Evolutionary conservation across 1,140 invertebrate species (phyloP).

Genomic region (Scaptomyza montana): DNA sequence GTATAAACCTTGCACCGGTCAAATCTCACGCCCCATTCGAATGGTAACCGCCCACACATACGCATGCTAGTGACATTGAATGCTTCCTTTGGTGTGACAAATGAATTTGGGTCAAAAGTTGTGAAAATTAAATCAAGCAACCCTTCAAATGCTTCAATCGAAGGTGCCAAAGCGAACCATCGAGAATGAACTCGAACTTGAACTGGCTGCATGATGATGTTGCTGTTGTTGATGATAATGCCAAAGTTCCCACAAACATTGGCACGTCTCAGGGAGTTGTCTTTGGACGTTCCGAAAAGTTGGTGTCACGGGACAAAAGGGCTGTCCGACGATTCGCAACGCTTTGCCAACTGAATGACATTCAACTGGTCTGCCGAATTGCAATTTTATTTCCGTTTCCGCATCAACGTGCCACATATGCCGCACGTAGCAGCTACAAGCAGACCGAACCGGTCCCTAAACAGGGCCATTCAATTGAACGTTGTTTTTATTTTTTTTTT

Average conservation of each 20-base stretch:
- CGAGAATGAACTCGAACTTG: constrained; percentile 8
- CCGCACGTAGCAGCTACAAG: constrained; percentile 19
- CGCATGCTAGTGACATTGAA: constrained; percentile 19
- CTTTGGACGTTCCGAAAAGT: neutral
- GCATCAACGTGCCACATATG: constrained; percentile 50
- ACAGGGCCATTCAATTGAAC: constrained; percentile 42
- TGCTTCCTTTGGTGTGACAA: constrained; percentile 62
- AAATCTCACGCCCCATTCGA: neutral
- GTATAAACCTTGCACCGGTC: constrained; percentile 38
- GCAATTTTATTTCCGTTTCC: constrained; percentile 75
- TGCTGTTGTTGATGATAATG: constrained; percentile 17
- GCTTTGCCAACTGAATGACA: constrained; percentile 56
- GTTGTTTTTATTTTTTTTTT: neutral
- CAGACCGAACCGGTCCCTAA: neutral
- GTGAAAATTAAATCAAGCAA: constrained; percentile 66
- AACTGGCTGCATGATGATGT: constrained; percentile 8
- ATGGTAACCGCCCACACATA: neutral
- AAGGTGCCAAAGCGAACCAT: constrained; percentile 5
- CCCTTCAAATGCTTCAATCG: neutral
- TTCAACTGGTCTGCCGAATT: constrained; percentile 73
- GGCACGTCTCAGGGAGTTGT: constrained; percentile 26
- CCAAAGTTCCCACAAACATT: constrained; percentile 62
- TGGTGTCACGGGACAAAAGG: constrained; percentile 29
- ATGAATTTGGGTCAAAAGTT: constrained; percentile 81
- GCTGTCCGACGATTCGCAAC: constrained; percentile 59